A percentile compares a stretch with the other conserved stretches of the same genome.
Evolutionary conservation across 1,140 invertebrate species (phyloP).

Genomic region (Brachionus koreanus): DNA sequence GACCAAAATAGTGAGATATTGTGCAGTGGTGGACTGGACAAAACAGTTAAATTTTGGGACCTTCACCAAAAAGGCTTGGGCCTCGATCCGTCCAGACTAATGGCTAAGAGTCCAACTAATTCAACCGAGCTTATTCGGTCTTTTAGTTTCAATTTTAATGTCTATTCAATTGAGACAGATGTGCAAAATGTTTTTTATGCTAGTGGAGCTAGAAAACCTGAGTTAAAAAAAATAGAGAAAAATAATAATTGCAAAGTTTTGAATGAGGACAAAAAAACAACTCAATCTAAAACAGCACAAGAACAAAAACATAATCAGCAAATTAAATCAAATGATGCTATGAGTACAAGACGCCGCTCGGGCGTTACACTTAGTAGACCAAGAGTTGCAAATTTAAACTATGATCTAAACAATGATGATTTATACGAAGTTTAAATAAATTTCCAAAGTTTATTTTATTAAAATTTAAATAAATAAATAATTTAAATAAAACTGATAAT

Average conservation of each 20-base stretch:
- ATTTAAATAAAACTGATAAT: background rate
- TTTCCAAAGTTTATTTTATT: background rate
- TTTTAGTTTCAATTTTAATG: constrained; percentile 16
- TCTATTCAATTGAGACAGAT: constrained; percentile 34
- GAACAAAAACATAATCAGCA: background rate
- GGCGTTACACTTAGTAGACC: background rate
- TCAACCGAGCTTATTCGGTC: constrained; percentile 12
- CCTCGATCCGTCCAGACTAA: background rate
- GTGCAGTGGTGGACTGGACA: constrained; percentile 60
- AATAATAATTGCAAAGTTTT: background rate
- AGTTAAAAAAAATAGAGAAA: background rate
- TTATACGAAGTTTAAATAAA: background rate
- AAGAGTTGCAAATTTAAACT: background rate
- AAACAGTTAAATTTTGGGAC: constrained; percentile 39
- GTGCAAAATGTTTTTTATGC: constrained; percentile 29
- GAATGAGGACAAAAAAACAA: background rate
- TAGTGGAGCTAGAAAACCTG: background rate
- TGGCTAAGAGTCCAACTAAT: background rate
- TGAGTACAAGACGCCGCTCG: background rate
- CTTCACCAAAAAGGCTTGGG: background rate
- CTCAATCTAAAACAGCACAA: background rate
- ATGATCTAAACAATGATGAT: constrained; percentile 12
- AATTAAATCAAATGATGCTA: background rate
- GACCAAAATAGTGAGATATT: constrained; percentile 64
- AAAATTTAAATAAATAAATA: background rate